These are phyloP conservation scores for Limnodromus scolopaceus DNA, from an alignment of 2,797 vertebrate genomes.

Conservation along the genomic window DNA sequence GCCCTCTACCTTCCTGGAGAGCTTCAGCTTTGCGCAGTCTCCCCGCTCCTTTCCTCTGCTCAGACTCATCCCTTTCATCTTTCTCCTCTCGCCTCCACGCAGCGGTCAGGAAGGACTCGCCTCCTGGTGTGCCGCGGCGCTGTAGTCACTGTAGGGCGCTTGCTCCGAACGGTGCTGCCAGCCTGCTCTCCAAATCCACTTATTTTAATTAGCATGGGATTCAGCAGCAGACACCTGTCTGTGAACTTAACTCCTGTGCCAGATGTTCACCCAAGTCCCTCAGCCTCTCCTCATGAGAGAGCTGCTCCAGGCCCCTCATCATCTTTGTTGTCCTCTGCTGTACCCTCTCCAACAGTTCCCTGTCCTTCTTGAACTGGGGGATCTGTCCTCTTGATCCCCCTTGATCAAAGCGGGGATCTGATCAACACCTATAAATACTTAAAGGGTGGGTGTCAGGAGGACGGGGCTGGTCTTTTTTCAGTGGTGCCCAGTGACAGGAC, in stretches of 20 bases:
- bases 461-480: too few relatives aligned
- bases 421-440: too few relatives aligned
- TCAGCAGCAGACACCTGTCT: not conserved
- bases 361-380: too few relatives aligned
- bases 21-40: not conserved
- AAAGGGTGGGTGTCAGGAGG: too few relatives aligned
- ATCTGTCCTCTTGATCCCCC: too few relatives aligned
- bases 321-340: too few relatives aligned
- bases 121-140: rapidly evolving
- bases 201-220: not conserved
- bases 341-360: too few relatives aligned
- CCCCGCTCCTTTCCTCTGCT: not conserved
- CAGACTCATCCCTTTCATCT: not conserved
- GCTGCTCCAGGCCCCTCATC: too few relatives aligned
- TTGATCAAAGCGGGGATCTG: too few relatives aligned
- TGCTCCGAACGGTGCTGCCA: not conserved
- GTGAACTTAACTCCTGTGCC: not conserved
- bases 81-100: not conserved
- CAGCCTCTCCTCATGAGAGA: too few relatives aligned
- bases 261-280: not conserved
- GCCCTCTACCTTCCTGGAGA: not conserved
- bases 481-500: too few relatives aligned
- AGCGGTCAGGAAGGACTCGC: rapidly evolving
- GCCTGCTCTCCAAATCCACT: not conserved
- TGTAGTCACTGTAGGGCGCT: not conserved